Percentiles rank a stretch among this genome's conserved stretches.
These are phyloP conservation scores for Spermophilus dauricus DNA, from an alignment of 2,113 vertebrate species.

Conservation along the genomic window DNA sequence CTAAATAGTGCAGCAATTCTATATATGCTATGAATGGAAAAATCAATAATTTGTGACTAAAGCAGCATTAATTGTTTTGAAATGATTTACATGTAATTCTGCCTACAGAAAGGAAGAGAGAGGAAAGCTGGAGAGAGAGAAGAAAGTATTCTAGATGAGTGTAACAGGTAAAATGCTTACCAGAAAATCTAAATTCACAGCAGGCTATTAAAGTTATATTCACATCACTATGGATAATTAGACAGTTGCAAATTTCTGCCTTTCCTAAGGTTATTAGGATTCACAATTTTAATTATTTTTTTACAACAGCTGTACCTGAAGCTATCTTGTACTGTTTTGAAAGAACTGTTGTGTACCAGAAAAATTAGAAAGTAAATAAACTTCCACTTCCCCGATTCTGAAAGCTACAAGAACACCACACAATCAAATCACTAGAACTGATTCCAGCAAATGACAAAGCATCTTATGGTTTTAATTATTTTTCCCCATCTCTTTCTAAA, in stretches of 20 bases:
- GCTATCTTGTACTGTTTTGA: conserved; percentile 48
- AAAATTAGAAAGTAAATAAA: conserved; percentile 66
- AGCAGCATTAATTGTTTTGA: conserved; percentile 80
- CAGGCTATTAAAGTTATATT: conserved; percentile 70
- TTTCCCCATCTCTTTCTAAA: conserved; percentile 6
- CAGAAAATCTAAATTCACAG: conserved; percentile 59
- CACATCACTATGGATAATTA: conserved; percentile 66
- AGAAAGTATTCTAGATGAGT: conserved; percentile 57
- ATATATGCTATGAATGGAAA: conserved; percentile 60
- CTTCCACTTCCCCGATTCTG: neutral
- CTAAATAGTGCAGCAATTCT: conserved; percentile 70
- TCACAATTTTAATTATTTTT: conserved; percentile 65
- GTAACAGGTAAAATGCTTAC: conserved; percentile 60
- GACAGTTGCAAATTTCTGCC: conserved; percentile 56
- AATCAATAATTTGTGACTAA: conserved; percentile 82
- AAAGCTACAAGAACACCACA: neutral
- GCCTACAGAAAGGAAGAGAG: conserved; percentile 20
- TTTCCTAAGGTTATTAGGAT: conserved; percentile 63
- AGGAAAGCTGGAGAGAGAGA: neutral
- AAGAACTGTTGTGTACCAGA: neutral
- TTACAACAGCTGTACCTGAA: conserved; percentile 58
- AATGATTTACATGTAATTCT: conserved; percentile 73
- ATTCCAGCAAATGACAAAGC: neutral
- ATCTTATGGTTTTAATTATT: neutral
- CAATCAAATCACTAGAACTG: neutral